Percentiles rank a stretch among this genome's conserved stretches.
Conservation (phyloP, 2,888 invertebrate species). For the Lutraria lutraria region DNA sequence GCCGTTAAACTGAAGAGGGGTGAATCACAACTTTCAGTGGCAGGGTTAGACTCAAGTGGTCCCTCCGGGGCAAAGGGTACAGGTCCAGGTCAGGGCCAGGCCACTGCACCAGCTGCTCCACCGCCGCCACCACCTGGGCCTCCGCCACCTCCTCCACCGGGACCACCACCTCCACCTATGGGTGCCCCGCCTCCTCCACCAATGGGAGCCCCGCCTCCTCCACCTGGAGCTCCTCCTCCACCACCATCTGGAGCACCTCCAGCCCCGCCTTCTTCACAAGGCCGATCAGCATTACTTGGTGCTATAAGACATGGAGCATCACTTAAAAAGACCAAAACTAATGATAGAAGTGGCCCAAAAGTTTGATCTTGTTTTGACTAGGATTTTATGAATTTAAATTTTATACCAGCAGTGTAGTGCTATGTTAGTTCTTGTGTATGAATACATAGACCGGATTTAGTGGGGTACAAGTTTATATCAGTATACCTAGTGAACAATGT, state of each 20-base stretch:
- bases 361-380: conserved; percentile 52
- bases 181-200: conserved; percentile 49
- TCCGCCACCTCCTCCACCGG: conserved; percentile 42
- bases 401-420: background rate
- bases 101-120: conserved; percentile 28
- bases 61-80: background rate
- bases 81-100: background rate
- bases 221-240: conserved; percentile 56
- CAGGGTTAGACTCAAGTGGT: conserved; percentile 17
- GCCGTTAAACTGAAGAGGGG: conserved; percentile 27
- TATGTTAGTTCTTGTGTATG: background rate
- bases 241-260: conserved; percentile 46
- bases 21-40: conserved; percentile 19
- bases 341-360: conserved; percentile 79
- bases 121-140: conserved; percentile 45
- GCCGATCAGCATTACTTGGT: conserved; percentile 76
- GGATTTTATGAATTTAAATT: background rate
- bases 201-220: conserved; percentile 29
- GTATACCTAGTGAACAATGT: no score
- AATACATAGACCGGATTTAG: background rate
- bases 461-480: no score
- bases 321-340: conserved; percentile 78
- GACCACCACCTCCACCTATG: conserved; percentile 53
- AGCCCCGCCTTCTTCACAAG: conserved; percentile 44
- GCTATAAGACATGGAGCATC: conserved; percentile 74